These are phyloP conservation scores for Pontoporia blainvillei DNA, from an alignment of 2,113 vertebrate genomes.

Conservation along the genomic window DNA sequence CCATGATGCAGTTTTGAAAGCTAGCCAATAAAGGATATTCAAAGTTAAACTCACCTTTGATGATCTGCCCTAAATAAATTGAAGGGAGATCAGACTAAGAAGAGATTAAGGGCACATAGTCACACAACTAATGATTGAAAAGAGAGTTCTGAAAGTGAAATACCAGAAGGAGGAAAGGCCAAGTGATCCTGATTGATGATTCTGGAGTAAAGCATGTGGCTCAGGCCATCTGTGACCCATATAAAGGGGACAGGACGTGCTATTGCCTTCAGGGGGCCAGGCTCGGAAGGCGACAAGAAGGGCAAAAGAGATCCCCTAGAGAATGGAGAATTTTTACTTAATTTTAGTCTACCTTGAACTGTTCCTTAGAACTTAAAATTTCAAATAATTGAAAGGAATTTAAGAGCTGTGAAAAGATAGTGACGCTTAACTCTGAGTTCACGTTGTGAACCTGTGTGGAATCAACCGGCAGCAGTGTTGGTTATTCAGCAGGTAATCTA, in stretches of 20 bases:
- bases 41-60: neutral
- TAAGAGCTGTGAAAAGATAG: neutral
- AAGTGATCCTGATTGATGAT: slow-evolving; percentile 65
- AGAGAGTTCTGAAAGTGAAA: neutral
- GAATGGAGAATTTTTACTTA: neutral
- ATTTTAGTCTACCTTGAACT: neutral
- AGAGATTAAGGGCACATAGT: neutral
- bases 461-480: neutral
- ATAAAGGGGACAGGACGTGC: slow-evolving; percentile 69
- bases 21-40: neutral
- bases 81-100: neutral
- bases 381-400: neutral
- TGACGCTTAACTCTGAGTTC: too few species aligned
- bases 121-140: slow-evolving; percentile 16
- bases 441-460: neutral
- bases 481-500: neutral
- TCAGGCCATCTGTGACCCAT: slow-evolving; percentile 83
- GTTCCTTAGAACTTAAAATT: neutral
- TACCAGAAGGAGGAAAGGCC: slow-evolving; percentile 35
- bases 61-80: neutral
- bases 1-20: neutral
- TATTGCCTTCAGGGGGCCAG: slow-evolving; percentile 64
- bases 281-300: slow-evolving; percentile 58
- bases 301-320: slow-evolving; percentile 43
- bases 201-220: slow-evolving; percentile 61